Conservation (phyloP, 2,888 invertebrate genomes). For the Beris morrisii region DNA sequence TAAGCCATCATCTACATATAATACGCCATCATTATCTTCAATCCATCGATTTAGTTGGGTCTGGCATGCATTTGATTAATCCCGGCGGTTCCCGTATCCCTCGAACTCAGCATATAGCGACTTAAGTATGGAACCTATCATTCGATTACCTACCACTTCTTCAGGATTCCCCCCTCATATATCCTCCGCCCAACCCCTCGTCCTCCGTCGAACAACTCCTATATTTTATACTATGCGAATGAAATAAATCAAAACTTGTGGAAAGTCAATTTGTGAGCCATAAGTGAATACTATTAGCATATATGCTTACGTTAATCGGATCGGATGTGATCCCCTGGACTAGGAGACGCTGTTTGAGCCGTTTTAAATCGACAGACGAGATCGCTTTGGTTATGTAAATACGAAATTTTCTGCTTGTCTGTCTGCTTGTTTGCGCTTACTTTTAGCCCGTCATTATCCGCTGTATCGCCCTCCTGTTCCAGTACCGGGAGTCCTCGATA, state of each 20-base stretch:
- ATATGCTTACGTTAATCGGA: constrained; percentile 45
- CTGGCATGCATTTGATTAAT: constrained; percentile 40
- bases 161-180: neutral
- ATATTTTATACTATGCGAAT: constrained; percentile 19
- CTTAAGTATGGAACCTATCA: constrained; percentile 4
- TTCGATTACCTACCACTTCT: constrained; percentile 30
- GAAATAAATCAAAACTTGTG: constrained; percentile 40
- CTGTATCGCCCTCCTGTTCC: too few species aligned
- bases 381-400: constrained; percentile 23
- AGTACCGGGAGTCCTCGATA: too few species aligned
- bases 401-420: constrained; percentile 1
- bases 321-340: constrained; percentile 38
- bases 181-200: neutral
- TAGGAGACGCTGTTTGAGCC: neutral
- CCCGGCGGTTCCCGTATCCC: constrained; percentile 18
- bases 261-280: constrained; percentile 41
- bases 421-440: too few species aligned
- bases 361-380: constrained; percentile 1
- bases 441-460: too few species aligned
- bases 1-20: constrained; percentile 35
- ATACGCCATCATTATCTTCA: constrained; percentile 41
- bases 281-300: constrained; percentile 45
- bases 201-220: neutral
- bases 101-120: constrained; percentile 25
- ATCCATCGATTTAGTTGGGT: constrained; percentile 39